phyloP scores from a whole-genome alignment of 2,888 invertebrate species.

The Tetranychus truncatus region DNA sequence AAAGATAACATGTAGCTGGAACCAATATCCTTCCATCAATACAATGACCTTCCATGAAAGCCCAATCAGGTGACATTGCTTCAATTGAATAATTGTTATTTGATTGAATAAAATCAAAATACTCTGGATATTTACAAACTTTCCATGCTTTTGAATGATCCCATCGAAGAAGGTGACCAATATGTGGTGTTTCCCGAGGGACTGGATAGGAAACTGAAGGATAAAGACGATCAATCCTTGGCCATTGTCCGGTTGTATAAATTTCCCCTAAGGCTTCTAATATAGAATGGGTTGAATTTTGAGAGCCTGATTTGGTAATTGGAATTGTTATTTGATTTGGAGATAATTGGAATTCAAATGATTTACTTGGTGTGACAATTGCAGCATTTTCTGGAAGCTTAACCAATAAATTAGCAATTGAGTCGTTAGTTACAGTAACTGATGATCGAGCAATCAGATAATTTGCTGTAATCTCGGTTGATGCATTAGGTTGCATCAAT shows the following conservation, averaged over 20 bases:
- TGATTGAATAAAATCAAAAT: neutral
- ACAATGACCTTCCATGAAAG: slow-evolving; percentile 45
- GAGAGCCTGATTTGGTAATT: neutral
- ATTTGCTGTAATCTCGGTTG: neutral
- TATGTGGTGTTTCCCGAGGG: slow-evolving; percentile 7
- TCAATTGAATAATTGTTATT: neutral
- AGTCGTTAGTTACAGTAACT: neutral
- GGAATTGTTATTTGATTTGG: neutral
- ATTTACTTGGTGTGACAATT: neutral
- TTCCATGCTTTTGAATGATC: slow-evolving; percentile 1
- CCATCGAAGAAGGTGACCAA: slow-evolving; percentile 5
- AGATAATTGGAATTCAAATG: neutral
- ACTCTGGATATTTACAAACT: slow-evolving; percentile 9
- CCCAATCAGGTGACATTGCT: neutral
- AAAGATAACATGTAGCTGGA: slow-evolving; percentile 38
- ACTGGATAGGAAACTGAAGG: slow-evolving; percentile 10
- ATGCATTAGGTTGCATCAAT: neutral
- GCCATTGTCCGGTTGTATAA: neutral
- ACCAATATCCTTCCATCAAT: slow-evolving; percentile 39
- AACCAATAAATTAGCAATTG: neutral
- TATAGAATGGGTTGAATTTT: neutral
- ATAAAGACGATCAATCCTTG: slow-evolving; percentile 5
- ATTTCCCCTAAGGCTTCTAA: neutral
- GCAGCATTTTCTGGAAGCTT: neutral
- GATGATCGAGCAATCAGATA: neutral